Evolutionary conservation across 2,888 invertebrate species (phyloP), one percentile per base, ranked within the genome.

Genomic region (Unio delphinus): DNA sequence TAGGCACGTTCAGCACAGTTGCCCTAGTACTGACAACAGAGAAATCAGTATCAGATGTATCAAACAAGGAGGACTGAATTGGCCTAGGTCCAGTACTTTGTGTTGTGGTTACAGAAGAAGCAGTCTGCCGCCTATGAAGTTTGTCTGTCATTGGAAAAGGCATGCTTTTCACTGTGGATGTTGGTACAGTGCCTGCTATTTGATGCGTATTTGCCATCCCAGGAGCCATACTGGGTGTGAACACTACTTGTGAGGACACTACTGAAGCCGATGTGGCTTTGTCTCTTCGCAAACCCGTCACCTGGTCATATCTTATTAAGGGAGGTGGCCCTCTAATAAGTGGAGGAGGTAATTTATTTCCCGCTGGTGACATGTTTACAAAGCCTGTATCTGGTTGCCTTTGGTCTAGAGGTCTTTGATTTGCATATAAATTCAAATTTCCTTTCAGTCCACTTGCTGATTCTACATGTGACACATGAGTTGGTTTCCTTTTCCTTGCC

Each of bases 1-100:
- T 70, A 20, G 83, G 83, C 26, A 83, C 76, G 65, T 80, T 81
- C 17, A 83, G 70, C 3, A 83, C 82, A 45, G 81, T 77, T 62
- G 75, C 69, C 59, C 68, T 65, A 18, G 64, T 63, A 28, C 56
- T 34, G 8, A 73, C 26, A n/a, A 66, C 66, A 61, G 72, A 65
- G 4, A 69, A 17, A 17, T 75, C 72, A 56, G 68, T 65, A 55
- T 76, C 73, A 15, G 76, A 75, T 26, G 76, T 71, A 57, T 74
- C 74, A 65, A 74, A 75, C 18, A 74, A 56, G 0, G 75, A 65
- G 1, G 77, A 76, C 45, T 73, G 73, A 17, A 74, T 72, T 8
- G 72, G 71, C 57, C 68, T 68, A 20, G 75, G 66, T 23, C 61
- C 55, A 34, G 60, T 45, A 45, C 8, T 67, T 45, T 55, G 26